Base-by-base conservation (phyloP, 2,888 invertebrate species). In the Plutella xylostella region DNA sequence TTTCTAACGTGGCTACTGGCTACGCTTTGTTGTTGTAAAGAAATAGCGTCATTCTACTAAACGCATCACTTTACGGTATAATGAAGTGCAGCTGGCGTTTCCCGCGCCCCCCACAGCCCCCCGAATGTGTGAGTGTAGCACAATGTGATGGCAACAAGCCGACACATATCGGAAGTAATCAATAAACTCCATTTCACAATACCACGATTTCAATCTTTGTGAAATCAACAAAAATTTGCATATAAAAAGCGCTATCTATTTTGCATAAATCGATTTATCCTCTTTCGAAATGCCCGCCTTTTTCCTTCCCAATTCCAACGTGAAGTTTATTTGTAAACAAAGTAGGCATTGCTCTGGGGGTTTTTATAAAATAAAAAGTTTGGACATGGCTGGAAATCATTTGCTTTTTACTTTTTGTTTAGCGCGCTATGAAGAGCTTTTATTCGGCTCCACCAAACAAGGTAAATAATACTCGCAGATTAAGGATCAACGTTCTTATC, bases 261-360 rank as follows among this genome's bases (percentile, higher is more conserved):
- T 80, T 79, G 73, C 77, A 79, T 80, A 79, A 82, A 82, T 77
- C 79, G 77, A 79, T 79, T 82, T 79, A 78, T 80, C 75, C 77
- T 72, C 74, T 76, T 77, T 73, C 71, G 72, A 73, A 58, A 77
- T 76, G 73, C 53, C 48, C 55, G 54, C 72, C 30, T 77, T 74
- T 76, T 79, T 75, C 74, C 68, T 75, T 75, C 68, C 71, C 74
- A 72, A 75, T 73, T 79, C 75, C 73, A 71, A 72, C 73, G 67
- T 62, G 68, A 75, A 78, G 74, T 78, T 77, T 78, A 79, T 78
- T 79, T 75, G 77, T 79, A 79, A 79, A 79, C 76, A 79, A 79
- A 78, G 73, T 75, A 72, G 18, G 67, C 72, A 78, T 76, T 72
- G 73, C 79, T 72, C 76, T 73, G 62, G 78, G 76, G 78, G 68